Base-by-base conservation (phyloP, 2,888 invertebrate species). In the Frankliniella fusca region DNA sequence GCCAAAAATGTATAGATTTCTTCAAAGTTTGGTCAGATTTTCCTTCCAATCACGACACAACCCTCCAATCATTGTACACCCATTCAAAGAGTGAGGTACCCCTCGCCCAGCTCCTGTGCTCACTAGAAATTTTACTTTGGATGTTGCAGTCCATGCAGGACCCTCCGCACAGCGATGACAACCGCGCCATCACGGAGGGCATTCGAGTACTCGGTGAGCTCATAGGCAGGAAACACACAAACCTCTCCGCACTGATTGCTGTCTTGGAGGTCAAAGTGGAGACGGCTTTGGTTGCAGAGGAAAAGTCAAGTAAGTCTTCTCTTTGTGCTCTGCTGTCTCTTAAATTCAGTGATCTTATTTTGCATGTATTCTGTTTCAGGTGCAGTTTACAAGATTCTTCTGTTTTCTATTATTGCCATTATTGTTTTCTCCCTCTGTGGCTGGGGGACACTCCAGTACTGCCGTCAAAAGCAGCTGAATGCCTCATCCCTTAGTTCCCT, bases 221-320 rank as follows among this genome's bases (percentile, higher is more conserved):
- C 28, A 90, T 94, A 38, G 92, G 92, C 48, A 89, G 92, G 18
- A 92, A 92, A 85, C 90, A 90, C 86, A 90, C 91, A 0, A 90
- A 91, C 83, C 87, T 86, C 83, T 88, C 91, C n/a, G 91, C 92
- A 7, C 88, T 94, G 76, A 91, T 93, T 80, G 93, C 94, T 27
- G 93, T 94, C 61, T 89, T 94, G 10, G 94, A 94, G 88, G 94
- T 94, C 65, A 93, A 93, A 87, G 93, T 93, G 27, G 94, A 94
- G 88, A 93, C 94, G 7, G 93, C 93, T 0, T 87, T 93, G 20
- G 89, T 92, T 81, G 90, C 91, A 83, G 90, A 90, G 83, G 89
- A 89, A 83, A 90, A 89, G 80, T 89, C 89, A 84, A 91, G 88
- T 88, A 90, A 88, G 83, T n/a, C 81, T 9, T 48, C 38, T n/a